Evolutionary conservation across 1,140 invertebrate genomes (phyloP).

Genomic region (Homarus americanus): DNA sequence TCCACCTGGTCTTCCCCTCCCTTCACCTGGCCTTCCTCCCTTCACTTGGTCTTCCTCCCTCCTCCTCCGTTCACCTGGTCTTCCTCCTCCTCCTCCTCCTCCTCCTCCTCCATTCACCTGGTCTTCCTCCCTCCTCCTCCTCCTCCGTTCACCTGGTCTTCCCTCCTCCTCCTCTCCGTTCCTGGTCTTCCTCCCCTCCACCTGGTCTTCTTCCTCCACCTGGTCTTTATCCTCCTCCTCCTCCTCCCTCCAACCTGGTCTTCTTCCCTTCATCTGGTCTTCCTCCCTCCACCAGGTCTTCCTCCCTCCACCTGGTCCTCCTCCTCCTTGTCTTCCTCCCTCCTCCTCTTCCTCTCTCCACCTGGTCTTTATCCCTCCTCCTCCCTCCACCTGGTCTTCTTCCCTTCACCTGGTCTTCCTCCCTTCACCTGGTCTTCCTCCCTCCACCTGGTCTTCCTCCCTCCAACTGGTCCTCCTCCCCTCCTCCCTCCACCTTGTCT

Average conservation of each 20-base stretch:
- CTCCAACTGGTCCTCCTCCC: neutral
- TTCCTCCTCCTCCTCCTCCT: constrained; percentile 12
- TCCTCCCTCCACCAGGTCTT: neutral
- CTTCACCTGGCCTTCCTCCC: too few relatives aligned
- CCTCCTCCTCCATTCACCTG: neutral
- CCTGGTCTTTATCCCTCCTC: neutral
- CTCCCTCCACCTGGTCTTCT: neutral
- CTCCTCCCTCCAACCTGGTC: neutral
- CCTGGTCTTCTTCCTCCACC: neutral
- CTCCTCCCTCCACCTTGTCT: too few relatives aligned
- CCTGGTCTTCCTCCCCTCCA: neutral
- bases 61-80: neutral
- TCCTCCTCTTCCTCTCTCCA: constrained; percentile 17
- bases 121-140: constrained; percentile 13
- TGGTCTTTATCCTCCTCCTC: neutral
- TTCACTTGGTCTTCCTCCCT: too few relatives aligned
- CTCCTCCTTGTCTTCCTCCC: constrained; percentile 5
- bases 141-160: too few relatives aligned
- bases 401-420: too few relatives aligned
- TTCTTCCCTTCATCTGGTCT: neutral
- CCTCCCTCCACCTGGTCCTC: neutral
- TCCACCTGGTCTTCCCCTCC: too few relatives aligned
- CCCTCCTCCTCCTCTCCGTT: neutral
- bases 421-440: too few relatives aligned
- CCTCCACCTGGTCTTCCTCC: neutral